phyloP scores from a whole-genome alignment of 64 coral and sea anemone genomes.

The Porites australiensis region DNA sequence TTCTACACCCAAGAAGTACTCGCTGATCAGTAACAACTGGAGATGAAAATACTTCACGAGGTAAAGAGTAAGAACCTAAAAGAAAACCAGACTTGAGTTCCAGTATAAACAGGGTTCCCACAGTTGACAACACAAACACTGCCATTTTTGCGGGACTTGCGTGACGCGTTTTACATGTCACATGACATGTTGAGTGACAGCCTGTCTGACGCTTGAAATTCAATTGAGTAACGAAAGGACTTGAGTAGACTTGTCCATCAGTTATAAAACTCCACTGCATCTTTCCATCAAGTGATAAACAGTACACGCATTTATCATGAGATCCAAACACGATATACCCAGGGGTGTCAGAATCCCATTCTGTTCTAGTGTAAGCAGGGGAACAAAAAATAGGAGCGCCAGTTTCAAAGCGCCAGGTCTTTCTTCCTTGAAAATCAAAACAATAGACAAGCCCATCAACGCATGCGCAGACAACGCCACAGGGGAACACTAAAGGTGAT shows the following conservation, averaged over 20 bases:
- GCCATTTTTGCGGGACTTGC: not conserved
- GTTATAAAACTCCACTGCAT: conserved; percentile 73
- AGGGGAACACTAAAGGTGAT: conserved; percentile 62
- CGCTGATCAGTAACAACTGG: not conserved
- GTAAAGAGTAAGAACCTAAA: conserved; percentile 55
- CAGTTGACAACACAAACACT: conserved; percentile 75
- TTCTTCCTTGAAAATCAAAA: conserved; percentile 55
- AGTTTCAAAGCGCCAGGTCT: conserved; percentile 74
- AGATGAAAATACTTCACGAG: conserved; percentile 76
- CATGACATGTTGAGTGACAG: not conserved
- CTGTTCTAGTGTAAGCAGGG: not conserved
- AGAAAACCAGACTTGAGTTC: conserved; percentile 54
- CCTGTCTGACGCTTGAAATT: not conserved
- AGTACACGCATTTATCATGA: conserved; percentile 85
- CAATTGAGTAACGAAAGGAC: conserved; percentile 71
- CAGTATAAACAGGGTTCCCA: conserved; percentile 79
- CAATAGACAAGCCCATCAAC: conserved; percentile 73
- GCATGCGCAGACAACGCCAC: conserved; percentile 71
- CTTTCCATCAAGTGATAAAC: conserved; percentile 69
- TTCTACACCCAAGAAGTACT: conserved; percentile 85
- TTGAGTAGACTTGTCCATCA: conserved; percentile 85
- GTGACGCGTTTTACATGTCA: not conserved
- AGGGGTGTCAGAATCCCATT: not conserved
- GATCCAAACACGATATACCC: conserved; percentile 71
- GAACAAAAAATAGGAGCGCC: conserved; percentile 73